phyloP scores from a whole-genome alignment of 2,797 vertebrate species.

The Picus viridis region DNA sequence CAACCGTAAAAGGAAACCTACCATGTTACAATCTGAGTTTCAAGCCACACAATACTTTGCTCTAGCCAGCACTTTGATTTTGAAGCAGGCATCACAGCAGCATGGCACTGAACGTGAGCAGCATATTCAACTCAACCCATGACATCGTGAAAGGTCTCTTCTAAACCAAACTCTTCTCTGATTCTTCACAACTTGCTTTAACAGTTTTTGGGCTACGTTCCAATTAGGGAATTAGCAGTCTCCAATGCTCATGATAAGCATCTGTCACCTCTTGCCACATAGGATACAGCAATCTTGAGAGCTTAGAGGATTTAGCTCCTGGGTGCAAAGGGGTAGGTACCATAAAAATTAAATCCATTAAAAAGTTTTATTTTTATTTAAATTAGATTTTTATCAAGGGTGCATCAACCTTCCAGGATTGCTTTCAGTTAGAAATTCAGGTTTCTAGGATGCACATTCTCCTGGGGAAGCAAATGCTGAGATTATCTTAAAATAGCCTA shows the following conservation, averaged over 20 bases:
- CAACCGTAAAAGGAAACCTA: too few relatives aligned
- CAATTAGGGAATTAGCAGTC: not conserved
- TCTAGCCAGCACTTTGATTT: too few relatives aligned
- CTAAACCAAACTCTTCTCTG: not conserved
- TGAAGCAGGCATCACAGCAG: too few relatives aligned
- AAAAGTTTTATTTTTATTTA: constrained; percentile 20
- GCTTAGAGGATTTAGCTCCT: not conserved
- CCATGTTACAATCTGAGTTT: too few relatives aligned
- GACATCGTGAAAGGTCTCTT: not conserved
- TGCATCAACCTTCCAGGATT: not conserved
- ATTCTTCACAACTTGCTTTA: not conserved
- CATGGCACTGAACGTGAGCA: too few relatives aligned
- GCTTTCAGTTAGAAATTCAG: constrained; percentile 36
- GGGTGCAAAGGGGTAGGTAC: not conserved
- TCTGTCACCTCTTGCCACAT: not conserved
- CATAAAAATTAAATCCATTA: not conserved
- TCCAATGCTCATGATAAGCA: not conserved
- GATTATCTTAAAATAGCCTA: constrained; percentile 4
- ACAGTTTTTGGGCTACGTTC: not conserved
- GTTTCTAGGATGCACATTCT: constrained; percentile 16
- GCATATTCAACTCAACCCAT: too few relatives aligned
- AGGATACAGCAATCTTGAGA: not conserved
- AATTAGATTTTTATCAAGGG: constrained; percentile 13
- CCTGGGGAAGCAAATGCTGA: constrained; percentile 2
- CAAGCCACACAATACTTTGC: too few relatives aligned